A percentile compares a stretch with the other conserved stretches of the same genome.
Conservation (phyloP, 1,140 invertebrate genomes). For the Pomacea maculata region DNA sequence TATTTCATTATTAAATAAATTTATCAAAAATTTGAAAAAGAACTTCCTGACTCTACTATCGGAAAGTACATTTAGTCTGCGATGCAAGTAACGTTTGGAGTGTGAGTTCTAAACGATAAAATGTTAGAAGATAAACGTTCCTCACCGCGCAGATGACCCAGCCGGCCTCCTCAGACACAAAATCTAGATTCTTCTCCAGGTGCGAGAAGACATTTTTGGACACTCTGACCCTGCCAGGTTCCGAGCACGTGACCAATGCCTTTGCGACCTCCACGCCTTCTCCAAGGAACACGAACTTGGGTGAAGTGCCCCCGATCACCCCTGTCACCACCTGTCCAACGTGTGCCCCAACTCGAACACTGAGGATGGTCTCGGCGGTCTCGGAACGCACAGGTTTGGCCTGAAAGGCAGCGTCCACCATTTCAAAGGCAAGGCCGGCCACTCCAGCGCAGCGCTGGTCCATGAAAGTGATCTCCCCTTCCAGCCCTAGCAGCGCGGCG, state of each 20-base stretch:
- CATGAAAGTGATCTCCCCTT: neutral
- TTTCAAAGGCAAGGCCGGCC: conserved; percentile 10
- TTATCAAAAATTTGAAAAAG: no score
- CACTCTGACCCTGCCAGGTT: neutral
- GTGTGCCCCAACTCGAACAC: conserved; percentile 24
- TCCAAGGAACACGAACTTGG: conserved; percentile 31
- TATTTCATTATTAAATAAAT: no score
- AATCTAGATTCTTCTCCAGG: conserved; percentile 23
- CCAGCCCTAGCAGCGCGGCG: conserved; percentile 9
- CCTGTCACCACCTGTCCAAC: conserved; percentile 29
- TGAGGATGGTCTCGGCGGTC: neutral
- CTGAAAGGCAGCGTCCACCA: neutral
- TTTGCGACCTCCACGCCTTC: conserved; percentile 20
- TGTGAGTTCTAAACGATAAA: no score
- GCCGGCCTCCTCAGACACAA: conserved; percentile 19
- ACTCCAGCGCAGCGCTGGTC: conserved; percentile 8
- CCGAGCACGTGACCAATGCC: conserved; percentile 11
- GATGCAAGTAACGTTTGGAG: no score
- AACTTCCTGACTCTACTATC: no score
- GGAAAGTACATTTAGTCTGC: no score
- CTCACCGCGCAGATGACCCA: conserved; percentile 17
- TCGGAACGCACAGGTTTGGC: neutral
- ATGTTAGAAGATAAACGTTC: neutral
- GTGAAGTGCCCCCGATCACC: conserved; percentile 18
- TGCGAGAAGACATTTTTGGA: conserved; percentile 20